A percentile compares a stretch with the other conserved stretches of the same genome.
Conservation (phyloP, 2,113 vertebrate genomes). For the Ammodytes marinus region DNA sequence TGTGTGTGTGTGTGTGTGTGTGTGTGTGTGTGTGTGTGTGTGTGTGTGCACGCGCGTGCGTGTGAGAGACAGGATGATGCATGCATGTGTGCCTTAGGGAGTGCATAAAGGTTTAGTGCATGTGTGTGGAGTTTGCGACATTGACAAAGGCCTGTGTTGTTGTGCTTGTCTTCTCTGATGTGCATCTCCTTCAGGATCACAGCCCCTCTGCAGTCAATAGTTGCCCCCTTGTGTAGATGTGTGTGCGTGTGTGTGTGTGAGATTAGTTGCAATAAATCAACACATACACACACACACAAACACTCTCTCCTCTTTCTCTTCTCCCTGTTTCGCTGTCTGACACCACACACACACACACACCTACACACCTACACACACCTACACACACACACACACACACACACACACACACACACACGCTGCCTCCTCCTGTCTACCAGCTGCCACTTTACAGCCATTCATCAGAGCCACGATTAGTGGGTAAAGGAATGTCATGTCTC, state of each 20-base stretch:
- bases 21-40: slow-evolving; percentile 10
- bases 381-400: slow-evolving; percentile 51
- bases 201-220: slow-evolving; percentile 69
- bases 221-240: slow-evolving; percentile 40
- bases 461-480: slow-evolving; percentile 78
- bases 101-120: slow-evolving; percentile 48
- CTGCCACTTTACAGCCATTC: slow-evolving; percentile 74
- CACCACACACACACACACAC: slow-evolving; percentile 44
- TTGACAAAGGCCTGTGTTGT: slow-evolving; percentile 70
- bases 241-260: slow-evolving; percentile 44
- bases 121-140: slow-evolving; percentile 60
- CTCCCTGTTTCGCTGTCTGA: neutral
- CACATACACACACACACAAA: too few relatives aligned
- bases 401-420: slow-evolving; percentile 50
- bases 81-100: slow-evolving; percentile 45
- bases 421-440: slow-evolving; percentile 71
- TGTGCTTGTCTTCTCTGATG: slow-evolving; percentile 75
- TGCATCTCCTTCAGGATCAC: slow-evolving; percentile 74
- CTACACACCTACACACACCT: slow-evolving; percentile 49
- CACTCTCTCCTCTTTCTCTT: neutral
- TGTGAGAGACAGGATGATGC: slow-evolving; percentile 36
- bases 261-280: slow-evolving; percentile 53
- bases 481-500: slow-evolving; percentile 77
- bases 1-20: slow-evolving; percentile 23
- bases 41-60: neutral